Evolutionary conservation across 2,888 invertebrate genomes (phyloP).

Genomic region (Candidula unifasciata): DNA sequence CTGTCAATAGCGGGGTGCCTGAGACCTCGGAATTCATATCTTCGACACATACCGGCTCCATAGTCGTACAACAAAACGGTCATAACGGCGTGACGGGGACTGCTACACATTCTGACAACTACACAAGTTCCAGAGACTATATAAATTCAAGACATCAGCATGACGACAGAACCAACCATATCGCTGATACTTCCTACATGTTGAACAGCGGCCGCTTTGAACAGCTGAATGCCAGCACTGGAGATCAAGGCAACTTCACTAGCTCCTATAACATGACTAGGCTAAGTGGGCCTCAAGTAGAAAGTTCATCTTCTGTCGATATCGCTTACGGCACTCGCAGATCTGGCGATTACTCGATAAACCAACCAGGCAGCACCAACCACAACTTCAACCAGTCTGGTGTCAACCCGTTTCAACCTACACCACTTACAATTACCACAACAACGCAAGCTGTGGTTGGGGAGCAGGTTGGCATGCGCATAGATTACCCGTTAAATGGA

Average conservation of each 20-base stretch:
- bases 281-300: neutral
- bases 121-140: neutral
- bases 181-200: slow-evolving; percentile 15
- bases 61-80: neutral
- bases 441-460: slow-evolving; percentile 52
- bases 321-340: neutral
- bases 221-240: slow-evolving; percentile 19
- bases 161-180: neutral
- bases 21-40: neutral
- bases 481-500: slow-evolving; percentile 46
- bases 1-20: neutral
- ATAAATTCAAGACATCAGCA: neutral
- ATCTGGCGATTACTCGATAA: neutral
- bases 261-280: slow-evolving; percentile 28
- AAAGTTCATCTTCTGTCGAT: neutral
- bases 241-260: neutral
- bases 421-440: slow-evolving; percentile 46
- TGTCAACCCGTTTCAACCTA: slow-evolving; percentile 26
- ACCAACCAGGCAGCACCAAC: neutral
- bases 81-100: neutral
- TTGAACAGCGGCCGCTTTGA: slow-evolving; percentile 11
- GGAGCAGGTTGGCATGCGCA: slow-evolving; percentile 53
- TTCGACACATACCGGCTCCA: neutral
- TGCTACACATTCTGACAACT: neutral
- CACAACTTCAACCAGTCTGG: neutral